Evolutionary conservation across 92 coral and sea anemone species (phyloP).

Genomic region (Epizoanthus illoricatus): DNA sequence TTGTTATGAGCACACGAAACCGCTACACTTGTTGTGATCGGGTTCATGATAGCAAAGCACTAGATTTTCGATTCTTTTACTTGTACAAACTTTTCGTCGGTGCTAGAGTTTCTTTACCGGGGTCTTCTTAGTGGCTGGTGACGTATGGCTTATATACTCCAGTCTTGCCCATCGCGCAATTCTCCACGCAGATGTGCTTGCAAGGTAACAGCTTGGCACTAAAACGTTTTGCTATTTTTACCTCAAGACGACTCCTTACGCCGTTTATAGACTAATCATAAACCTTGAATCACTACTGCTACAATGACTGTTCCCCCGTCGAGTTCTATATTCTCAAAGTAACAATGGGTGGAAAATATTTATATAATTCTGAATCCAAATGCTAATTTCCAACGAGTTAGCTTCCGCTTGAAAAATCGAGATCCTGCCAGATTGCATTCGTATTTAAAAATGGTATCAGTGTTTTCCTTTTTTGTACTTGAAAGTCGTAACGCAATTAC

Average conservation of each 20-base stretch:
- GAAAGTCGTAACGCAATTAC: too few relatives aligned
- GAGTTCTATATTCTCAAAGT: background rate
- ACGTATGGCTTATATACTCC: background rate
- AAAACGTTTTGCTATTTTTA: background rate
- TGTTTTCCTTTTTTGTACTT: background rate
- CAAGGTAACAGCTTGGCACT: slow-evolving; percentile 4
- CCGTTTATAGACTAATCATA: background rate
- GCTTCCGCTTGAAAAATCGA: slow-evolving; percentile 5
- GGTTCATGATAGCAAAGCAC: slow-evolving; percentile 20
- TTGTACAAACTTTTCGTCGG: background rate
- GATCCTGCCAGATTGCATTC: background rate
- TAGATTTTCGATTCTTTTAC: background rate
- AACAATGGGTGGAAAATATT: background rate
- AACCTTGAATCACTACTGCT: background rate
- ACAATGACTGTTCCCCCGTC: background rate
- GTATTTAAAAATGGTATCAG: background rate
- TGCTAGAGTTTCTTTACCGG: background rate
- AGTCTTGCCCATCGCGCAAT: background rate
- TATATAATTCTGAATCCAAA: background rate
- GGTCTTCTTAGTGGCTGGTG: background rate
- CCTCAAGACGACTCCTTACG: background rate
- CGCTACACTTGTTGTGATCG: slow-evolving; percentile 36
- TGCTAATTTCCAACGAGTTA: slow-evolving; percentile 6
- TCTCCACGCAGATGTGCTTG: background rate
- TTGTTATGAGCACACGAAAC: slow-evolving; percentile 11